Evolutionary conservation across 2,888 invertebrate genomes (phyloP).

Genomic region (Leptogaster cylindrica): DNA sequence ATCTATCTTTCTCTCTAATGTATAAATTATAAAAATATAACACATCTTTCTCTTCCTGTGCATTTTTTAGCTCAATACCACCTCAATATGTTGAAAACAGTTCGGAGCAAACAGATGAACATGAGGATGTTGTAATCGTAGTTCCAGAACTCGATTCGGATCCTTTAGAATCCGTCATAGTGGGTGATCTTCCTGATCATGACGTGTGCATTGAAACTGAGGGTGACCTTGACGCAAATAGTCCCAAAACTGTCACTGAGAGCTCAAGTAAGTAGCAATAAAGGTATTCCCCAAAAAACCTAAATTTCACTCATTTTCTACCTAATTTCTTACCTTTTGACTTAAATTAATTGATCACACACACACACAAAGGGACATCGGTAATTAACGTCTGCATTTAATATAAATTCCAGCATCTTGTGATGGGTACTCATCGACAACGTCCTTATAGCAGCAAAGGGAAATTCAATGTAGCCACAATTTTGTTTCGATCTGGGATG

Average conservation of each 20-base stretch:
- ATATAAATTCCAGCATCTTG: conserved; percentile 70
- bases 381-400: conserved; percentile 41
- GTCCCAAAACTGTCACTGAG: conserved; percentile 67
- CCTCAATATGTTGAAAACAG: conserved; percentile 57
- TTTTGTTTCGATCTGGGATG: conserved; percentile 53
- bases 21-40: too few species aligned
- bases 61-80: conserved; percentile 62
- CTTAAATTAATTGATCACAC: conserved; percentile 3
- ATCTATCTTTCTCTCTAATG: too few species aligned
- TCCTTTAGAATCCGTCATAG: conserved; percentile 52
- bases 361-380: conserved; percentile 6
- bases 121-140: conserved; percentile 65
- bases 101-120: conserved; percentile 51
- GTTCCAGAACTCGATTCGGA: conserved; percentile 63
- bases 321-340: conserved; percentile 1
- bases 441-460: conserved; percentile 68
- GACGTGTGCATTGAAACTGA: conserved; percentile 52
- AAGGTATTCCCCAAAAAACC: neutral
- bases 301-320: conserved; percentile 3
- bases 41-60: too few species aligned
- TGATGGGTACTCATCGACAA: conserved; percentile 76
- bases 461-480: conserved; percentile 53
- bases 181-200: conserved; percentile 51
- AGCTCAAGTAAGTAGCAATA: conserved; percentile 66
- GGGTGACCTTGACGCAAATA: conserved; percentile 63